Percentiles rank a stretch among this genome's conserved stretches.
Evolutionary conservation across 2,888 invertebrate species (phyloP).

Genomic region (Phaonia tiefii): DNA sequence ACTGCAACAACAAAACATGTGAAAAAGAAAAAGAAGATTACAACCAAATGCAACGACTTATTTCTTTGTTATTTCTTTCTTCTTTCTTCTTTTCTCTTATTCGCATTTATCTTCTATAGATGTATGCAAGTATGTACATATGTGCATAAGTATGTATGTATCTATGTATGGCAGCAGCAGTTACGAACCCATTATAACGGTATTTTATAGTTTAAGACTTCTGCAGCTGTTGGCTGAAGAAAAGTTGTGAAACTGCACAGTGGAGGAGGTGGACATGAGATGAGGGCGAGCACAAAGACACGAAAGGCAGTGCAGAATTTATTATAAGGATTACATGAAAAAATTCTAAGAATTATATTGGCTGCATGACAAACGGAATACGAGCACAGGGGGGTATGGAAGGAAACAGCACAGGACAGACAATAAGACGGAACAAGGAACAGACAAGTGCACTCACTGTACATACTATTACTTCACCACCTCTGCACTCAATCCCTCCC

Average conservation of each 20-base stretch:
- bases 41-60: background rate
- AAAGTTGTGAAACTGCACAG: background rate
- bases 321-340: slow-evolving; percentile 17
- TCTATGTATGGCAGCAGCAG: slow-evolving; percentile 15
- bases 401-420: background rate
- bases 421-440: slow-evolving; percentile 24
- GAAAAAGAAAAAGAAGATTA: slow-evolving; percentile 1
- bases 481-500: background rate
- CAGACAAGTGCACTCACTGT: slow-evolving; percentile 20
- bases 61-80: no score
- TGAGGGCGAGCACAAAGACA: slow-evolving; percentile 1
- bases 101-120: slow-evolving; percentile 22
- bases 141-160: no score
- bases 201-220: slow-evolving; percentile 40
- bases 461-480: background rate
- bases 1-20: background rate
- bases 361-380: background rate
- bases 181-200: slow-evolving; percentile 31
- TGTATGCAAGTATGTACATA: no score
- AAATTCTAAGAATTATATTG: background rate
- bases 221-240: slow-evolving; percentile 19
- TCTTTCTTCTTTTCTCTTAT: background rate
- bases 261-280: no score
- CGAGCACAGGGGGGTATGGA: background rate
- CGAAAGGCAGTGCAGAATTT: slow-evolving; percentile 21